Conservation (phyloP, 1,140 invertebrate genomes). For the Fopius arisanus region DNA sequence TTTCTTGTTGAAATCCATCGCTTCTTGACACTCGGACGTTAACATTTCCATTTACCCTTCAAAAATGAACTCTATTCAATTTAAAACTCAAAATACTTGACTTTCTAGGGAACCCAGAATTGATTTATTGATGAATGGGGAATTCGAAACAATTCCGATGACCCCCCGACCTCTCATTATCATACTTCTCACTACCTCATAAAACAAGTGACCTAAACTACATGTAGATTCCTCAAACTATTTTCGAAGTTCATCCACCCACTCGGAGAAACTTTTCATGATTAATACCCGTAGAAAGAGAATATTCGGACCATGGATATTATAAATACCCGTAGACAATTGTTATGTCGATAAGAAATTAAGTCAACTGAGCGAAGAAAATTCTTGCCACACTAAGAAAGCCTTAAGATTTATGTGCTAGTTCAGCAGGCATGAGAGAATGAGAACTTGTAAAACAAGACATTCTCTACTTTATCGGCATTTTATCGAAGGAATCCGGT, state of each 20-base stretch:
- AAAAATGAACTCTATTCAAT: too few species aligned
- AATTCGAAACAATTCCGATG: constrained; percentile 27
- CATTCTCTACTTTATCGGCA: constrained; percentile 12
- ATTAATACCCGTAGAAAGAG: not conserved
- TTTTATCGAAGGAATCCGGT: constrained; percentile 25
- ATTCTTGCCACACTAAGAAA: not conserved
- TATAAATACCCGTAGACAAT: not conserved
- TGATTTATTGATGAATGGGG: constrained; percentile 23
- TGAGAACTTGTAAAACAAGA: not conserved
- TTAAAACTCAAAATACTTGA: not conserved
- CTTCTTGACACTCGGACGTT: too few species aligned
- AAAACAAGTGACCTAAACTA: not conserved
- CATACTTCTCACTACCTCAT: not conserved
- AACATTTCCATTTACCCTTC: too few species aligned
- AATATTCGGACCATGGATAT: not conserved
- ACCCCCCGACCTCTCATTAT: not conserved
- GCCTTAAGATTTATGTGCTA: not conserved
- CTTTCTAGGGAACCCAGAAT: not conserved
- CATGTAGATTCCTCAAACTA: not conserved
- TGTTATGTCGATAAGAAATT: not conserved
- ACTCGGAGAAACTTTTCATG: not conserved
- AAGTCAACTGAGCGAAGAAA: not conserved
- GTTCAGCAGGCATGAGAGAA: not conserved
- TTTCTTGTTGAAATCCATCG: too few species aligned
- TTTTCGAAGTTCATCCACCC: not conserved